phyloP scores from a whole-genome alignment of 2,797 vertebrate genomes.

The Lerista edwardsae region DNA sequence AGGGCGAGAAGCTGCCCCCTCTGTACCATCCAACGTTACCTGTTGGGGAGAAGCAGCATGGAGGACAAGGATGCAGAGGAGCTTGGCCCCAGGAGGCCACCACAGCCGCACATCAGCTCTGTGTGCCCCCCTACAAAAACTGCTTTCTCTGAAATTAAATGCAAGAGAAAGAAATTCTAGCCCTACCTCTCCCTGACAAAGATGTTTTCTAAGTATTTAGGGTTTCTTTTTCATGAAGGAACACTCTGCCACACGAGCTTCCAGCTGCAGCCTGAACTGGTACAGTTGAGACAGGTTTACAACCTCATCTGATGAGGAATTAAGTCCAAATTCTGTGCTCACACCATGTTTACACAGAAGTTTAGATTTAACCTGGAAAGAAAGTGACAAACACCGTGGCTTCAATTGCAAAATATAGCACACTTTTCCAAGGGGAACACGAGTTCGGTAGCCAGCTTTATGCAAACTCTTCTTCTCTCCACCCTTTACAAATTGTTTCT shows the following conservation, averaged over 20 bases:
- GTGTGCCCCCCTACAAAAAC: background rate
- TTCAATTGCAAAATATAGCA: background rate
- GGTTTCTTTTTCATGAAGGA: background rate
- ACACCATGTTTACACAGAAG: background rate
- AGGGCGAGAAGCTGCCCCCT: too few relatives aligned
- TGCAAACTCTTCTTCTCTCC: background rate
- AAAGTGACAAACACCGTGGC: background rate
- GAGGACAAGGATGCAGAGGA: too few relatives aligned
- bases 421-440: too few relatives aligned
- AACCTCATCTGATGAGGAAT: background rate
- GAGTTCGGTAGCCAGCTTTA: background rate
- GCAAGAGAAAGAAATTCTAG: background rate
- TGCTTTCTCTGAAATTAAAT: background rate
- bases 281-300: background rate
- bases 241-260: too few relatives aligned
- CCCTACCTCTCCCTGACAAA: too few relatives aligned
- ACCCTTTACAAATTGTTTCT: background rate
- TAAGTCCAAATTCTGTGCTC: background rate
- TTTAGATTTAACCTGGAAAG: too few relatives aligned
- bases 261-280: background rate
- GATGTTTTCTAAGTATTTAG: background rate
- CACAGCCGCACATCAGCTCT: too few relatives aligned
- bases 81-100: too few relatives aligned
- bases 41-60: too few relatives aligned
- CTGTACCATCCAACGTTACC: too few relatives aligned